These are phyloP conservation scores for Pachydiplax longipennis DNA, from an alignment of 2,888 invertebrate genomes.

Conservation along the genomic window DNA sequence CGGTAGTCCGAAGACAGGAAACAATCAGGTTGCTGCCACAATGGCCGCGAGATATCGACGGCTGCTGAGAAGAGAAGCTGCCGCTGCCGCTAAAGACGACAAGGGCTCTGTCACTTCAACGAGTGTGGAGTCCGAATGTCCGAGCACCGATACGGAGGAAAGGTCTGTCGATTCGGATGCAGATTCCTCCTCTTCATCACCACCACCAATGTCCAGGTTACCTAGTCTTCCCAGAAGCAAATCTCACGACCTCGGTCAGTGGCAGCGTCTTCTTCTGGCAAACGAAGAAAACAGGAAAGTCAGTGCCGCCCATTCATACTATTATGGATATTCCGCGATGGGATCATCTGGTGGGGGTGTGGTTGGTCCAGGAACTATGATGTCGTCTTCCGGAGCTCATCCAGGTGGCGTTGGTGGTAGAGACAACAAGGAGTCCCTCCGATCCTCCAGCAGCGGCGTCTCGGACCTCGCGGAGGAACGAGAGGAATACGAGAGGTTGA, in stretches of 20 bases:
- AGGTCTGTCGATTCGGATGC: slow-evolving; percentile 10
- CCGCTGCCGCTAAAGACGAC: slow-evolving; percentile 42
- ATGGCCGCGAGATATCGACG: slow-evolving; percentile 17
- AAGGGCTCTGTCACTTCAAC: slow-evolving; percentile 48
- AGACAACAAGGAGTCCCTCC: slow-evolving; percentile 34
- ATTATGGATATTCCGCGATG: slow-evolving; percentile 57
- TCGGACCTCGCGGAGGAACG: slow-evolving; percentile 63
- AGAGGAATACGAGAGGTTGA: slow-evolving; percentile 87
- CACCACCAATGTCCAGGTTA: not conserved
- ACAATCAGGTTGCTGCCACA: slow-evolving; percentile 66
- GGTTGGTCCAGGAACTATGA: not conserved
- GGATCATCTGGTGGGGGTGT: slow-evolving; percentile 20
- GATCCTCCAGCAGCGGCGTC: slow-evolving; percentile 61
- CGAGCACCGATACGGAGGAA: slow-evolving; percentile 69
- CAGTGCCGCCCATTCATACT: slow-evolving; percentile 7
- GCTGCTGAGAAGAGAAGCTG: slow-evolving; percentile 5
- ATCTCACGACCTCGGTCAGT: slow-evolving; percentile 71
- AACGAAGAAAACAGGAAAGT: slow-evolving; percentile 58
- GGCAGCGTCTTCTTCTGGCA: slow-evolving; percentile 65
- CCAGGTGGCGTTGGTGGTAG: not conserved
- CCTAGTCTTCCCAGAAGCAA: slow-evolving; percentile 73
- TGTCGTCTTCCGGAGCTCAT: not conserved
- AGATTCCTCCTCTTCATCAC: slow-evolving; percentile 26
- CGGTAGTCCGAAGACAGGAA: slow-evolving; percentile 66
- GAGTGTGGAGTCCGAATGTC: slow-evolving; percentile 67